Base-by-base conservation (phyloP, 1,140 invertebrate species). In the Papilio glaucus region DNA sequence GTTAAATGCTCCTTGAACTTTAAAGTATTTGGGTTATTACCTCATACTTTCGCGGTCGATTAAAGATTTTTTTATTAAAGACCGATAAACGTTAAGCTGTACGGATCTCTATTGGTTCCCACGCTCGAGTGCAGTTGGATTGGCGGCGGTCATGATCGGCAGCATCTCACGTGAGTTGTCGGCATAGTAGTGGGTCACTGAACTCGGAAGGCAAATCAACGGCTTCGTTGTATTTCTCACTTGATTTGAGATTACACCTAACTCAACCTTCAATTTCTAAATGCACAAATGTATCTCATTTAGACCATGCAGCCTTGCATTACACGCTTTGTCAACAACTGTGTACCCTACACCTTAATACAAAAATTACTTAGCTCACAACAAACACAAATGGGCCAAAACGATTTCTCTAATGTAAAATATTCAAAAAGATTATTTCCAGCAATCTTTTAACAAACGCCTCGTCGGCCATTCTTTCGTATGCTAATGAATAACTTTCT, bases 401-500 rank as follows among this genome's bases (percentile, higher is more conserved):
- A 49, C 6, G 45, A 24, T 24, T 53, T 53, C 45, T 24, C 45
- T 4, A n/a, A 13, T 42, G 2, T 42, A 42, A 42, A 42, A 42
- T n/a, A 42, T 42, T 42, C 10, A n/a, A n/a, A n/a, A n/a, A n/a
- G n/a, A n/a, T n/a, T n/a, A n/a, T n/a, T n/a, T n/a, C n/a, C n/a
- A n/a, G n/a, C 18, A 21, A 21, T 53, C 21, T 53, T 6, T 24
- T 53, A 8, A 33, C 29, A 9, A 24, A 18, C 13, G 13, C 5
- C 15, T 13, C 24, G 21, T 57, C 10, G 9, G 21, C 5, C 15
- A 3, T 57, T 24, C 21, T 12, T 57, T 57, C 5, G 24, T 4
- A 37, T 62, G 60, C 7, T 15, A 37, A 62, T 37, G 37, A 38
- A 3, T 65, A 13, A 41, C 62, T 65, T 65, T 65, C 62, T 21